phyloP scores from a whole-genome alignment of 2,797 vertebrate genomes.

The Manis crassicaudata region DNA sequence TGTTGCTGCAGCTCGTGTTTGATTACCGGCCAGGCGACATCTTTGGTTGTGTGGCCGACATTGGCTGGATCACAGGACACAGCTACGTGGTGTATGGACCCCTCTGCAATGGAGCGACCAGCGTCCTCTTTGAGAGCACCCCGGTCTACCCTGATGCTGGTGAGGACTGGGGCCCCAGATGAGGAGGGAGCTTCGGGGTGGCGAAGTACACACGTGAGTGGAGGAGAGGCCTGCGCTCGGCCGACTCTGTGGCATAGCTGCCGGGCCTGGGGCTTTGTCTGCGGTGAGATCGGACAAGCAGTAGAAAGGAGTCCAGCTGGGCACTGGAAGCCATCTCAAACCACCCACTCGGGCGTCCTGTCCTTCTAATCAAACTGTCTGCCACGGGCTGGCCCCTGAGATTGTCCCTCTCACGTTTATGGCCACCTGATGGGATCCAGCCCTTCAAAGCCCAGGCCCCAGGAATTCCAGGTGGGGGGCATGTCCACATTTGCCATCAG shows the following conservation, averaged over 20 bases:
- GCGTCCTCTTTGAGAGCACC: constrained; percentile 97
- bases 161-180: constrained; percentile 78
- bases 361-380: not conserved
- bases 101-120: constrained; percentile 95
- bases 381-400: not conserved
- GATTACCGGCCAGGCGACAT: constrained; percentile 93
- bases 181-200: not conserved
- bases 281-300: not conserved
- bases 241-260: not conserved
- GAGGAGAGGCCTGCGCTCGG: not conserved
- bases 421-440: not conserved
- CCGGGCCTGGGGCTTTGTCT: not conserved
- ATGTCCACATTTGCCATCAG: no score
- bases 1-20: constrained; percentile 92
- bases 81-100: constrained; percentile 97
- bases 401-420: not conserved
- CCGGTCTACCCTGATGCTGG: constrained; percentile 96
- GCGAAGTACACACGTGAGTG: not conserved
- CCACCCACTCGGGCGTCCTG: not conserved
- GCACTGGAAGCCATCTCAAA: not conserved
- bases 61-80: constrained; percentile 98
- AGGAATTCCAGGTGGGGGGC: no score
- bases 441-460: not conserved
- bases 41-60: constrained; percentile 96
- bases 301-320: not conserved